phyloP scores from a whole-genome alignment of 2,113 vertebrate genomes.

The Burhinus bistriatus region DNA sequence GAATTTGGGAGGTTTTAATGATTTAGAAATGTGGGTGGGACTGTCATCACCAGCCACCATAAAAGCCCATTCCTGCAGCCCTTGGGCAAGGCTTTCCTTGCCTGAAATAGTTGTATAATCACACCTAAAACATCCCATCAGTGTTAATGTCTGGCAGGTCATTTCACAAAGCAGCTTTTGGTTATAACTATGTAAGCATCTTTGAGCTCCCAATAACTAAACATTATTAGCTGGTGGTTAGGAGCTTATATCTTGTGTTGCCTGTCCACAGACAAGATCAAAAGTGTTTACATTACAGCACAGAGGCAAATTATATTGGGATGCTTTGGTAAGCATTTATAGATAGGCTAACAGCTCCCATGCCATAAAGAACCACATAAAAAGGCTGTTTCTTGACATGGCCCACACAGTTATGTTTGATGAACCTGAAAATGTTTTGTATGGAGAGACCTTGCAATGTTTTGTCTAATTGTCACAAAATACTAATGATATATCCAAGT shows the following conservation, averaged over 20 bases:
- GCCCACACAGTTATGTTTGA: conserved; percentile 34
- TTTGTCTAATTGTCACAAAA: conserved; percentile 53
- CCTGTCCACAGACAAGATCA: not conserved
- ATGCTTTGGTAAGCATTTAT: conserved; percentile 16
- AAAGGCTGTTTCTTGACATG: not conserved
- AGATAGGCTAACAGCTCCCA: not conserved
- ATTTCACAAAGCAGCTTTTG: conserved; percentile 10
- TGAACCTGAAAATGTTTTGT: conserved; percentile 31
- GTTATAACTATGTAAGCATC: not conserved
- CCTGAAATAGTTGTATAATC: not conserved
- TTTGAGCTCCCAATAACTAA: not conserved
- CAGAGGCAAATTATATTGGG: not conserved
- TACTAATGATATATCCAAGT: conserved; percentile 6
- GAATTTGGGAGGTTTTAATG: not conserved
- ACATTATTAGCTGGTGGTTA: not conserved
- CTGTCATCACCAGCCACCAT: conserved; percentile 8
- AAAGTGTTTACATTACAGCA: conserved; percentile 35
- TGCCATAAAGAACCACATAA: not conserved
- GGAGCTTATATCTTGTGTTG: not conserved
- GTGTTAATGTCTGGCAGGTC: not conserved
- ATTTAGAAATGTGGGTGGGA: not conserved
- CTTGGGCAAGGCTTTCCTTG: not conserved
- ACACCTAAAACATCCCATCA: not conserved
- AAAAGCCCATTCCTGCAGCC: not conserved
- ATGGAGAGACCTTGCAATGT: not conserved